Percentiles rank a stretch among this genome's conserved stretches.
These are phyloP conservation scores for Bombus soroeensis DNA, from an alignment of 1,140 invertebrate genomes.

Conservation along the genomic window DNA sequence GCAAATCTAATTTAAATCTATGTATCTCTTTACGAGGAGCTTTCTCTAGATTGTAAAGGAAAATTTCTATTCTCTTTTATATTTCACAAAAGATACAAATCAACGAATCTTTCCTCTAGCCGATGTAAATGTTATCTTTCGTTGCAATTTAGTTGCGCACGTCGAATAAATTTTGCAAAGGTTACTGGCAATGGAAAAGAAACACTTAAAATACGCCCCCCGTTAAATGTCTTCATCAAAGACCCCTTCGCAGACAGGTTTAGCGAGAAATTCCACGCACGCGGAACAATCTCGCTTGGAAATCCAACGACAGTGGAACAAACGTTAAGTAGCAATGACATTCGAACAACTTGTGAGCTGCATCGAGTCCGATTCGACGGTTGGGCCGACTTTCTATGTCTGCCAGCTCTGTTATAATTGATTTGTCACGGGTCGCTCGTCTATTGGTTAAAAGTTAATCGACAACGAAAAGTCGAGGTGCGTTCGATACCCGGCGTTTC, in stretches of 20 bases:
- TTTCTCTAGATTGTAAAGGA: no score
- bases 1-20: no score
- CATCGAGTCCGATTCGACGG: slow-evolving; percentile 44
- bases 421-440: slow-evolving; percentile 55
- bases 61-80: no score
- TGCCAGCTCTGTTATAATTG: slow-evolving; percentile 51
- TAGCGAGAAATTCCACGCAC: not conserved
- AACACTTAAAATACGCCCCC: no score
- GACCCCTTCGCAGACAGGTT: slow-evolving; percentile 1
- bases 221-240: slow-evolving; percentile 17
- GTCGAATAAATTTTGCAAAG: not conserved
- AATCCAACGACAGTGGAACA: not conserved
- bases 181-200: not conserved
- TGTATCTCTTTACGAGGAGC: no score
- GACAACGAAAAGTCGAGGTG: slow-evolving; percentile 56
- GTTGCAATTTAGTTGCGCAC: not conserved
- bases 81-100: no score
- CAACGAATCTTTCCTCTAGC: no score
- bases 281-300: not conserved
- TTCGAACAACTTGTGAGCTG: not conserved
- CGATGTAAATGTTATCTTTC: not conserved
- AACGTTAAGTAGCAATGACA: slow-evolving; percentile 25
- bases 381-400: slow-evolving; percentile 49
- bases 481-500: not conserved
- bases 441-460: slow-evolving; percentile 55